A percentile compares a stretch with the other conserved stretches of the same genome.
Conservation (phyloP, 2,888 invertebrate species). For the Agrilus cyanescens region DNA sequence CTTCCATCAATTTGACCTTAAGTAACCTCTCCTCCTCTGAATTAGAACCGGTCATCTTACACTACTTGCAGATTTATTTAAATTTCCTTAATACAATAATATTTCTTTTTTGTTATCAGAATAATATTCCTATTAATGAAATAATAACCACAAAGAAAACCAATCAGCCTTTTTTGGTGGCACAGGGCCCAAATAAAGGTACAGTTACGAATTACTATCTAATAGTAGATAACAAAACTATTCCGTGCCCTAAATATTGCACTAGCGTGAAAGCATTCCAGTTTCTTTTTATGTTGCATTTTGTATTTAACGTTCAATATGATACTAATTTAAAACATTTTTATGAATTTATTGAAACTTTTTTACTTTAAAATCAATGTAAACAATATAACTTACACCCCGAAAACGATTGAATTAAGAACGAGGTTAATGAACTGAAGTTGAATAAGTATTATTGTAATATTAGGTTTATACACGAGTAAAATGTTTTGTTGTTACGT, state of each 20-base stretch:
- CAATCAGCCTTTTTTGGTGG: background rate
- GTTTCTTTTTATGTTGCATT: background rate
- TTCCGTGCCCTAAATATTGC: background rate
- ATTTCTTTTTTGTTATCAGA: too few species aligned
- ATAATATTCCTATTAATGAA: too few species aligned
- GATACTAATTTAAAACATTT: background rate
- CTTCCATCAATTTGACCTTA: too few species aligned
- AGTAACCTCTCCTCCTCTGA: too few species aligned
- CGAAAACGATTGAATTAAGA: conserved; percentile 1
- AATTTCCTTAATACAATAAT: too few species aligned
- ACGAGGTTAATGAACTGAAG: background rate
- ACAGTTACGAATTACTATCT: background rate
- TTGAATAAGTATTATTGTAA: background rate
- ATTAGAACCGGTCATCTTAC: too few species aligned
- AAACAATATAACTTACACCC: background rate
- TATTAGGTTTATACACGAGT: background rate
- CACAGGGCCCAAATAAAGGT: background rate
- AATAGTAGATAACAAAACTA: background rate
- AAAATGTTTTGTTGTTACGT: background rate
- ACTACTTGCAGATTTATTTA: too few species aligned
- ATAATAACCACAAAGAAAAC: too few species aligned
- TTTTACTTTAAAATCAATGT: background rate
- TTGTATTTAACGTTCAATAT: background rate
- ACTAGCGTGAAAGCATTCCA: background rate
- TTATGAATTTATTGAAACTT: background rate